These are phyloP conservation scores for Morpho achilles DNA, from an alignment of 2,888 invertebrate genomes.

Conservation along the genomic window DNA sequence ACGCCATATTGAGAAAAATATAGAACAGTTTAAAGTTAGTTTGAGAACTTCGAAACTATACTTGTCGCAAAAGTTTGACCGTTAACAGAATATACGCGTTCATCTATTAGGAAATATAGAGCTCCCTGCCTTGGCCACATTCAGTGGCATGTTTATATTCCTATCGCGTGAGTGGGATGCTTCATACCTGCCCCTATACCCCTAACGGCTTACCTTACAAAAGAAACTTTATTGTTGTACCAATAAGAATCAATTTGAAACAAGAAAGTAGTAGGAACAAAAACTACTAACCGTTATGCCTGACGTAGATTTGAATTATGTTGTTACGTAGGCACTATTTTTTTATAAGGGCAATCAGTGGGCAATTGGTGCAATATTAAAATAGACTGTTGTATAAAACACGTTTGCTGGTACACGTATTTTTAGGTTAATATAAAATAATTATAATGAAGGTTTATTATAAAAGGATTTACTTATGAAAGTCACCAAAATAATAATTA, in stretches of 20 bases:
- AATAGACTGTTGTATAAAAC: neutral
- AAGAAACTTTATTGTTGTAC: constrained; percentile 40
- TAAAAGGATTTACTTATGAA: neutral
- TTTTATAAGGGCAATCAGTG: constrained; percentile 44
- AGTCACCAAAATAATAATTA: too few relatives aligned
- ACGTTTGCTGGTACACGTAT: neutral
- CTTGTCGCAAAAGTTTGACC: constrained; percentile 61
- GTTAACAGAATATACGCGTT: constrained; percentile 70
- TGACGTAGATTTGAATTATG: constrained; percentile 59
- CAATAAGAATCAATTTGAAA: constrained; percentile 42
- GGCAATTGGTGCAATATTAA: constrained; percentile 25
- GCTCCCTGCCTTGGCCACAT: constrained; percentile 39
- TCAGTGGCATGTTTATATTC: constrained; percentile 44
- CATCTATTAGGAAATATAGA: constrained; percentile 67
- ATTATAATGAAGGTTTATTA: too few relatives aligned
- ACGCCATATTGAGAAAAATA: constrained; percentile 15
- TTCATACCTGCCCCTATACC: constrained; percentile 30
- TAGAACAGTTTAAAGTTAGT: constrained; percentile 22
- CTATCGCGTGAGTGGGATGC: constrained; percentile 41
- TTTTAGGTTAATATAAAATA: neutral
- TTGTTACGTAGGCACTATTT: constrained; percentile 41
- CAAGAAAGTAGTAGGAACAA: constrained; percentile 32
- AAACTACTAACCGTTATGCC: constrained; percentile 54
- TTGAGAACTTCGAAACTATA: constrained; percentile 35
- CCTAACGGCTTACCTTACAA: constrained; percentile 30